Conservation (phyloP, 1,140 invertebrate genomes). For the Anthonomus grandis region DNA sequence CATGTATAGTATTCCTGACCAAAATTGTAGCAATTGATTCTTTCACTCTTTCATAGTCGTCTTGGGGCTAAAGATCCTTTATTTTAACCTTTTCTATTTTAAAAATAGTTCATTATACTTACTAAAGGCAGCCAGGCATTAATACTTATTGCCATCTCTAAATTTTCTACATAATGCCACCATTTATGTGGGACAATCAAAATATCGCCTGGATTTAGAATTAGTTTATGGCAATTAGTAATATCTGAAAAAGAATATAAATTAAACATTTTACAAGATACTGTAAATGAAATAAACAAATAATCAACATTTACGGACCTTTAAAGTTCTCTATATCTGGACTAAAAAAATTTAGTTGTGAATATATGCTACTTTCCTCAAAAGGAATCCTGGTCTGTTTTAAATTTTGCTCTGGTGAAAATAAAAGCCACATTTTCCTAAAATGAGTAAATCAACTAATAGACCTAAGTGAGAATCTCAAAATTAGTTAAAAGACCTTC, state of each 20-base stretch:
- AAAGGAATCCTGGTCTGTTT: slow-evolving; percentile 87
- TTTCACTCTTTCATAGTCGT: slow-evolving; percentile 38
- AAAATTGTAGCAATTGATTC: slow-evolving; percentile 41
- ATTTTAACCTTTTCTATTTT: no score
- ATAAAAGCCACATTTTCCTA: slow-evolving; percentile 92
- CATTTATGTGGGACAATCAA: slow-evolving; percentile 85
- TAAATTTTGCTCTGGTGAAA: slow-evolving; percentile 74
- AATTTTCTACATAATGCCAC: slow-evolving; percentile 95
- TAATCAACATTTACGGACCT: slow-evolving; percentile 11
- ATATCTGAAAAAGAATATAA: slow-evolving; percentile 46
- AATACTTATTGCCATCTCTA: slow-evolving; percentile 71
- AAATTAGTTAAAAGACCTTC: slow-evolving; percentile 58
- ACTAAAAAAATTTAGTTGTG: slow-evolving; percentile 74
- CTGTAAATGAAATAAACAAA: no score
- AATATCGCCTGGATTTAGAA: slow-evolving; percentile 78
- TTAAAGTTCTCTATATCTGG: slow-evolving; percentile 46
- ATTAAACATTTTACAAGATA: slow-evolving; percentile 1
- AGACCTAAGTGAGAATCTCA: neutral
- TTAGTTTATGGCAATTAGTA: slow-evolving; percentile 56
- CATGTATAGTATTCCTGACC: slow-evolving; percentile 31
- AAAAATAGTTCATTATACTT: no score
- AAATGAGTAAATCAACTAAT: slow-evolving; percentile 39
- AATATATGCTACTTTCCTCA: slow-evolving; percentile 96
- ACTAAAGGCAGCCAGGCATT: slow-evolving; percentile 86
- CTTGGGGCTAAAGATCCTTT: slow-evolving; percentile 35